Percentiles rank a stretch among this genome's conserved stretches.
These are phyloP conservation scores for Lucinisca nassula DNA, from an alignment of 2,888 invertebrate genomes.

Conservation along the genomic window DNA sequence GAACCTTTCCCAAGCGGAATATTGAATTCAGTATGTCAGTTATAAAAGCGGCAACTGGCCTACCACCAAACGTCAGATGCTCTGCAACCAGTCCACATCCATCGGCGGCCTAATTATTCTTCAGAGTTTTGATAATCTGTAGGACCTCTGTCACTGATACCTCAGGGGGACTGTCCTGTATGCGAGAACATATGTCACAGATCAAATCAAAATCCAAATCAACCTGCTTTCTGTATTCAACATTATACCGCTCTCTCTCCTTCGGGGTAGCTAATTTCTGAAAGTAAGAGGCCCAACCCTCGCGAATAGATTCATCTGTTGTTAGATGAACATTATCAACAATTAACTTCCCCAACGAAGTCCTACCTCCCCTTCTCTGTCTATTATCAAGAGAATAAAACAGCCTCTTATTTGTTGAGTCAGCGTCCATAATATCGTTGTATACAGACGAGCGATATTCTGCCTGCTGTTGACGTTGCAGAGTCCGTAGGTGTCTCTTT, in stretches of 20 bases:
- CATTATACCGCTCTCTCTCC: background rate
- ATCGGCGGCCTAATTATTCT: conserved; percentile 5
- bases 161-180: background rate
- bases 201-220: background rate
- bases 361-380: background rate
- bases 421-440: background rate
- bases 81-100: background rate
- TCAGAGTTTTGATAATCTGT: background rate
- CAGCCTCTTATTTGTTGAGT: background rate
- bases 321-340: background rate
- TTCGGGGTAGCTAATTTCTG: background rate
- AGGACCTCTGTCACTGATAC: background rate
- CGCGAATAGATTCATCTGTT: background rate
- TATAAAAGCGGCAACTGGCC: background rate
- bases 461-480: too few species aligned
- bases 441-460: too few species aligned
- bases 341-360: background rate
- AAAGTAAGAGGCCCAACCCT: background rate
- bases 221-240: background rate
- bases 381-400: background rate
- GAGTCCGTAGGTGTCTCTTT: too few species aligned
- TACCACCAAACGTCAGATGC: conserved; percentile 24
- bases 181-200: background rate
- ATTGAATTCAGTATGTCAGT: background rate
- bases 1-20: background rate